Conservation (phyloP, 2,113 vertebrate genomes). For the Tretioscincus oriximinensis region DNA sequence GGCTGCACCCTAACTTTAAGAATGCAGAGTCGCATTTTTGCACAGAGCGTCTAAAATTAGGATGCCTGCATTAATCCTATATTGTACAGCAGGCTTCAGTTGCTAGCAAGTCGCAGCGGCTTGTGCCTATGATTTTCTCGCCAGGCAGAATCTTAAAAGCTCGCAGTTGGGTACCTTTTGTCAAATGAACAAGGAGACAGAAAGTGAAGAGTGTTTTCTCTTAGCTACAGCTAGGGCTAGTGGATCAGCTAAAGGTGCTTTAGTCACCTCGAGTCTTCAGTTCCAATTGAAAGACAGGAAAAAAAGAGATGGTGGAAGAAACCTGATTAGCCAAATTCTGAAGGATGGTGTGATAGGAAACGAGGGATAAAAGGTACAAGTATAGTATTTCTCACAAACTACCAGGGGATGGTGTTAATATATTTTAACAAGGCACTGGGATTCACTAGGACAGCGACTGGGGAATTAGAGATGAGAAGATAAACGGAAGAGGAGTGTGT, state of each 20-base stretch:
- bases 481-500: slow-evolving; percentile 32
- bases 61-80: neutral
- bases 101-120: neutral
- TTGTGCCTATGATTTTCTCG: neutral
- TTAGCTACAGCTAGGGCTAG: neutral
- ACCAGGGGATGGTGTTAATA: neutral
- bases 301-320: neutral
- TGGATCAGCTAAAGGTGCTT: neutral
- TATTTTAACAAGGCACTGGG: slow-evolving; percentile 38
- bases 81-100: neutral
- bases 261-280: neutral
- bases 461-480: slow-evolving; percentile 16
- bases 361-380: neutral
- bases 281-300: neutral
- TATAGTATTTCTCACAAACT: slow-evolving; percentile 7
- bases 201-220: neutral
- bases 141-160: neutral
- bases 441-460: slow-evolving; percentile 23
- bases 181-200: too few species aligned
- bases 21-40: neutral
- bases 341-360: neutral
- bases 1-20: too few species aligned
- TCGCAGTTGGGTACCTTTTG: neutral
- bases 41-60: neutral
- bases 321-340: neutral